phyloP scores from a whole-genome alignment of 1,140 invertebrate genomes.

The Laupala kohalensis region DNA sequence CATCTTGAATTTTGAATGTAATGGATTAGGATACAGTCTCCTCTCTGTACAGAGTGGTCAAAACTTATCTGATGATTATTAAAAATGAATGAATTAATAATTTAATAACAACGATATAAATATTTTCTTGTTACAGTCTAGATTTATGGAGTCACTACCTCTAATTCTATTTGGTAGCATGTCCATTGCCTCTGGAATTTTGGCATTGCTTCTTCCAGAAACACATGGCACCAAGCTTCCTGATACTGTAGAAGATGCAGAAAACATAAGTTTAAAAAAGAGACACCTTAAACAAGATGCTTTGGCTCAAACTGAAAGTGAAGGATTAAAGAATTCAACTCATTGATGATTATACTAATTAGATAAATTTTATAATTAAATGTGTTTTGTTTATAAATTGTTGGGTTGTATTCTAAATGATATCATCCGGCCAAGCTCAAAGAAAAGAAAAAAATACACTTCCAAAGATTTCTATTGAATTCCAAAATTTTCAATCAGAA shows the following conservation, averaged over 20 bases:
- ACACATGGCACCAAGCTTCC: constrained; percentile 50
- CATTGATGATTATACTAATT: neutral
- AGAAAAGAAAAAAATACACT: neutral
- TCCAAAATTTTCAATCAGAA: too few relatives aligned
- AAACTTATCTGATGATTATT: too few relatives aligned
- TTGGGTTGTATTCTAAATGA: neutral
- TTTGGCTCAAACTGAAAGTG: neutral
- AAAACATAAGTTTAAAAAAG: constrained; percentile 33
- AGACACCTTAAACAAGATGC: neutral
- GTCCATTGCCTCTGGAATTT: constrained; percentile 41
- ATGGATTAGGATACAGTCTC: too few relatives aligned
- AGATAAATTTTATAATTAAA: neutral
- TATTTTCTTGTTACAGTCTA: neutral
- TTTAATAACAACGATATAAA: too few relatives aligned
- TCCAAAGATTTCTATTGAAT: neutral
- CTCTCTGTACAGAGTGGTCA: too few relatives aligned
- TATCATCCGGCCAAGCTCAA: neutral
- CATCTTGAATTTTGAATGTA: too few relatives aligned
- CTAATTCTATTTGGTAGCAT: constrained; percentile 55
- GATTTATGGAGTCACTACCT: constrained; percentile 33
- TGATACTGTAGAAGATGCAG: constrained; percentile 53
- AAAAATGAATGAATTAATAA: too few relatives aligned
- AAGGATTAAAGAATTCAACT: neutral
- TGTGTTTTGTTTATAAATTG: neutral
- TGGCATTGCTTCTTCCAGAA: constrained; percentile 52